Base-by-base conservation (phyloP, 2,888 invertebrate species). In the Sisyra nigra region DNA sequence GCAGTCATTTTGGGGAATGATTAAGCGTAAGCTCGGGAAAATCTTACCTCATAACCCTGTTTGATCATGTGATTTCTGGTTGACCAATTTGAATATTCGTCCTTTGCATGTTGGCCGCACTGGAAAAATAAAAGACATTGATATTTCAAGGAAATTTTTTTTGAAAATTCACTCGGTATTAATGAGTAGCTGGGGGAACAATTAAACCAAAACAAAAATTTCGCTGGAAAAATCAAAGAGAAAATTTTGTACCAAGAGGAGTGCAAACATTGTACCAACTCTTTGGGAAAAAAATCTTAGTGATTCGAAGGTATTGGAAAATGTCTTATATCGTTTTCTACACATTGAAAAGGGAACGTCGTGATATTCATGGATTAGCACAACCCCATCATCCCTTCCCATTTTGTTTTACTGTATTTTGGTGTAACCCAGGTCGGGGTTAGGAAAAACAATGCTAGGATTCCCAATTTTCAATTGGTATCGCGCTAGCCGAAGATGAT, bases 91-190 rank as follows among this genome's bases (percentile, higher is more conserved):
- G 37, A 29, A 31, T 43, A 43, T n/a, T 43, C 43, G 17, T 43
- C 43, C 30, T 43, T 43, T 32, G 38, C 38, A 43, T 43, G 43
- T 29, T 43, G 43, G 19, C 38, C 38, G 18, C 43, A 43, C 43
- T 43, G 38, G 2, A 43, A 43, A 10, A 18, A 42, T 34, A 42
- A 34, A 42, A 40, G 13, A 40, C 7, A 24, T 24, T 5, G 24
- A 24, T 24, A 24, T 24, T 24, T 24, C 24, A 7, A 24, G 24
- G 24, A 24, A 24, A 24, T 24, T 5, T 5, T 3, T n/a, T n/a
- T 34, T 34, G 15, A 7, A 34, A 11, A 5, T 33, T 33, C 14
- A 33, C 14, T 13, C 33, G 14, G 33, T 3, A 5, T 13, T 3
- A 34, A 8, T 34, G 24, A 7, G 24, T 24, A 7, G 24, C 24